Conservation (phyloP, 2,888 invertebrate species). For the Mactromeris polynyma region DNA sequence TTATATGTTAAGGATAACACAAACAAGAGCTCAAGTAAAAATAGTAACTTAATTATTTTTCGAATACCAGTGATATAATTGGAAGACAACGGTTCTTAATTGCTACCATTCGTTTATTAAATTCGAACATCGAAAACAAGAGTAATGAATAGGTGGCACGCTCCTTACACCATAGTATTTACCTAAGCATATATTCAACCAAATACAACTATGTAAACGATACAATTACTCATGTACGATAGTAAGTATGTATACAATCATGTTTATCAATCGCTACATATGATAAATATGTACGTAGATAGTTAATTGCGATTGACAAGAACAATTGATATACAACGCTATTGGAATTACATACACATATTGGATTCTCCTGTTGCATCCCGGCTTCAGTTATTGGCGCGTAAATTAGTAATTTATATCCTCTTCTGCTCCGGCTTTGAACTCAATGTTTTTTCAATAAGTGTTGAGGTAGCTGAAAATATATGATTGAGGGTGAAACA, state of each 20-base stretch:
- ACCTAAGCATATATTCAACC: background rate
- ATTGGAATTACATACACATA: background rate
- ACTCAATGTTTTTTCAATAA: background rate
- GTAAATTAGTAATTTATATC: background rate
- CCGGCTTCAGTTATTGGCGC: constrained; percentile 11
- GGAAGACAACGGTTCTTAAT: too few species aligned
- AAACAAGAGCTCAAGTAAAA: too few species aligned
- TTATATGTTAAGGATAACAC: too few species aligned
- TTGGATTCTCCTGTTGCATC: background rate
- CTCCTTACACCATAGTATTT: too few species aligned
- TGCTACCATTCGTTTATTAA: too few species aligned
- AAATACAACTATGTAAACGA: background rate
- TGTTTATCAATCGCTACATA: background rate
- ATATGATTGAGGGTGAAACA: background rate
- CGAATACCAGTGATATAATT: too few species aligned
- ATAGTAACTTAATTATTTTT: too few species aligned
- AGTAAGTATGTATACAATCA: background rate
- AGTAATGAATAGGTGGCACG: too few species aligned
- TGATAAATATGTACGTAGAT: background rate
- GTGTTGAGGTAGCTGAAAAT: background rate
- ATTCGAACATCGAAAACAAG: too few species aligned
- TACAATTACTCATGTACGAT: background rate
- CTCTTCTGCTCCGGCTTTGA: background rate
- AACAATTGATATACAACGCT: background rate
- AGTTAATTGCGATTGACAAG: background rate